Evolutionary conservation across 2,797 vertebrate genomes (phyloP), one percentile per base, ranked within the genome.

Genomic region (Erpetoichthys calabaricus): DNA sequence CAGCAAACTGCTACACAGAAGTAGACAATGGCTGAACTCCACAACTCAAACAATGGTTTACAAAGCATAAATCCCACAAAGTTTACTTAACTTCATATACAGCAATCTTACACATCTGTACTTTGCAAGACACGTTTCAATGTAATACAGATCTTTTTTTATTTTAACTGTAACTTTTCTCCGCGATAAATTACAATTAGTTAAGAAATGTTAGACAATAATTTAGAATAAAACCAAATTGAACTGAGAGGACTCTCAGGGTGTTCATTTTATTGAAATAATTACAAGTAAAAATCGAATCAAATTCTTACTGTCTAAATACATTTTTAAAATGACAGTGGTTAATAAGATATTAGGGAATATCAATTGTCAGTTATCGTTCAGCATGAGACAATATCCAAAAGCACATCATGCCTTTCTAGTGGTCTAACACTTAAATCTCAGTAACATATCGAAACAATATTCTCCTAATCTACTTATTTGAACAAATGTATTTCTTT

Each of bases 1-100:
- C 72, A 63, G 78, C 76, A 79, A 70, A 80, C 73, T 75, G 73
- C 76, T 76, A 79, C 76, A 85, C 72, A 25, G 72, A 73, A 84
- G 79, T 63, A 51, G 63, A 66, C 70, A 69, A 74, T 70, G 73
- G 74, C 64, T 73, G 70, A 70, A 74, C 70, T 76, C 67, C 70
- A 81, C 77, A 69, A 74, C 74, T 79, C 71, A 73, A 79, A 58
- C 71, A 71, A 72, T 73, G 68, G 64, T 79, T 64, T 25, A 65
- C 65, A 67, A 78, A 72, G 69, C 67, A 68, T 71, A 71, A 68
- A 72, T 71, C 73, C 80, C 72, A 75, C 73, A 70, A 67, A 64
- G 55, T 70, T 66, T 54, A 64, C 80, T 70, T 25, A 70, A 70
- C 67, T 75, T 72, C 78, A 73, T 80, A 72, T 69, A 73, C 63